Evolutionary conservation across 2,797 vertebrate genomes (phyloP).

Genomic region (Xenopus petersii): DNA sequence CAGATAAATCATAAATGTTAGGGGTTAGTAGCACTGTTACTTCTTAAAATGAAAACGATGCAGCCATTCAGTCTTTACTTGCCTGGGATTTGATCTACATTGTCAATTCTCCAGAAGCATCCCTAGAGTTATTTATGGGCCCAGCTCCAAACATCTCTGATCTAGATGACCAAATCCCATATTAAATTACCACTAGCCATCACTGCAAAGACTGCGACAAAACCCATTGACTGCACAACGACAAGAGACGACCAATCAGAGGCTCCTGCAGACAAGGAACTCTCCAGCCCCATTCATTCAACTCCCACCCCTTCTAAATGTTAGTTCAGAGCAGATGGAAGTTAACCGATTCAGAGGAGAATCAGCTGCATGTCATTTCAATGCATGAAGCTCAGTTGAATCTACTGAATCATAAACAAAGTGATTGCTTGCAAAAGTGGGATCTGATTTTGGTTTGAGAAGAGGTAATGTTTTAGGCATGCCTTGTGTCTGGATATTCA

Average conservation of each 20-base stretch:
- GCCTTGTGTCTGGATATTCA: too few species aligned
- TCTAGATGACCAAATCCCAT: slow-evolving; percentile 44
- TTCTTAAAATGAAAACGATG: too few species aligned
- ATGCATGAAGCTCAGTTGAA: too few species aligned
- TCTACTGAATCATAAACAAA: too few species aligned
- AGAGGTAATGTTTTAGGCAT: too few species aligned
- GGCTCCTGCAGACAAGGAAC: not conserved
- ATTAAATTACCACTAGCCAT: slow-evolving; percentile 39
- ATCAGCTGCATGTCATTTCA: too few species aligned
- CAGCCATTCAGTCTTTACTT: not conserved
- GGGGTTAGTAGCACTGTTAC: too few species aligned
- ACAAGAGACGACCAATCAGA: slow-evolving; percentile 39
- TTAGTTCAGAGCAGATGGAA: slow-evolving; percentile 1
- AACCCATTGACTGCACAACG: slow-evolving; percentile 48
- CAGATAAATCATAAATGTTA: too few species aligned
- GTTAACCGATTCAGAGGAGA: not conserved
- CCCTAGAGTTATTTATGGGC: slow-evolving; percentile 47
- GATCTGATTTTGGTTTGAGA: too few species aligned
- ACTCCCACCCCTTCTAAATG: slow-evolving; percentile 2
- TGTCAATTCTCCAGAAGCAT: slow-evolving; percentile 30
- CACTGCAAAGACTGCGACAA: slow-evolving; percentile 46
- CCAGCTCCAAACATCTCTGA: slow-evolving; percentile 42
- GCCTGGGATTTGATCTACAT: slow-evolving; percentile 31
- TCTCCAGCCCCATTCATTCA: slow-evolving; percentile 1
- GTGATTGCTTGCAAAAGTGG: too few species aligned